phyloP scores from a whole-genome alignment of 2,113 vertebrate species.

The Nycticryphes semicollaris region DNA sequence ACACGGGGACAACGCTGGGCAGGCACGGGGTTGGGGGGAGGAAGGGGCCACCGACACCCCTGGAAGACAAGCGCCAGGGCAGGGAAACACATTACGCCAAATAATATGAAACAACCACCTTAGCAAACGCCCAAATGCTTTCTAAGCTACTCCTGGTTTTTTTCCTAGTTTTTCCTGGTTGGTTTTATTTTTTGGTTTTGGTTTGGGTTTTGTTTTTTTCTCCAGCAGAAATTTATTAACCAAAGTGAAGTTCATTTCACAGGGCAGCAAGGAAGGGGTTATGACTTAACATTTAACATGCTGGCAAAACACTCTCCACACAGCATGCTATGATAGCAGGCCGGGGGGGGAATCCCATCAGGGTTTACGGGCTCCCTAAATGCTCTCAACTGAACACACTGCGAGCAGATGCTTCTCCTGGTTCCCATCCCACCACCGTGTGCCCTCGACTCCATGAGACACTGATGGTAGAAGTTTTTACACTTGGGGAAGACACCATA shows the following conservation, averaged over 20 bases:
- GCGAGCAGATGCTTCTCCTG: neutral
- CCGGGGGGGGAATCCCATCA: neutral
- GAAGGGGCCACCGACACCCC: neutral
- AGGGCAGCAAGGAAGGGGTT: constrained; percentile 16
- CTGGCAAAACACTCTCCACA: neutral
- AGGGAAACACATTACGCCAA: neutral
- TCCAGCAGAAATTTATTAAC: constrained; percentile 8
- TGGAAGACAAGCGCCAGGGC: neutral
- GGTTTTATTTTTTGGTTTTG: neutral
- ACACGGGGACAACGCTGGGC: neutral
- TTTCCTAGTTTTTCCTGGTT: neutral
- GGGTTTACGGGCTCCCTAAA: neutral
- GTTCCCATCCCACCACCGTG: neutral
- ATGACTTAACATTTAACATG: neutral
- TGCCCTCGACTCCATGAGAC: neutral
- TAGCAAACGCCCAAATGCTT: neutral
- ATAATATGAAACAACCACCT: neutral
- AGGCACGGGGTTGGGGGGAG: fast-evolving
- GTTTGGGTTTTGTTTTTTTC: no score
- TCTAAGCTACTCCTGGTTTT: neutral
- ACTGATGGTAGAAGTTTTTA: neutral
- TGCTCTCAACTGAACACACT: neutral
- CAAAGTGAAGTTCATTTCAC: constrained; percentile 18
- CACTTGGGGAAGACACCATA: neutral
- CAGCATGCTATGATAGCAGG: neutral